Evolutionary conservation across 2,888 invertebrate species (phyloP).

Genomic region (Linnaemya vulpina): DNA sequence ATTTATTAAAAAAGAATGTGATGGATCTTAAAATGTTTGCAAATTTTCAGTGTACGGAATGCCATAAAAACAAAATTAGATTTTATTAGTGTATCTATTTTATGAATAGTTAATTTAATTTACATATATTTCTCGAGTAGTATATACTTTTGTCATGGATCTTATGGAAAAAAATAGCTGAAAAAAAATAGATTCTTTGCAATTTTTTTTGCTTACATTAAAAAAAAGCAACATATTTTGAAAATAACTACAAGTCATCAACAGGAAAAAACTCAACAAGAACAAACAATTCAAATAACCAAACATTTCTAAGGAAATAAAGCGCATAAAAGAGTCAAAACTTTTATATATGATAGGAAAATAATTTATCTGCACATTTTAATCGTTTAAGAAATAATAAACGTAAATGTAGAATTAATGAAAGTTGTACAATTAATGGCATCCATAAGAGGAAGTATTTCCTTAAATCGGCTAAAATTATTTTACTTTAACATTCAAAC

Average conservation of each 20-base stretch:
- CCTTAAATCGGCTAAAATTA: no score
- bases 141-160: slow-evolving; percentile 30
- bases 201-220: slow-evolving; percentile 9
- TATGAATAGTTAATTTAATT: slow-evolving; percentile 59
- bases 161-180: slow-evolving; percentile 11
- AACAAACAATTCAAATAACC: slow-evolving; percentile 53
- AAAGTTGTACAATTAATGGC: no score
- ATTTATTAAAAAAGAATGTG: no score
- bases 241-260: slow-evolving; percentile 72
- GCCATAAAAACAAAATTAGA: neutral
- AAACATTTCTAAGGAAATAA: slow-evolving; percentile 16
- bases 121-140: slow-evolving; percentile 43
- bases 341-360: no score
- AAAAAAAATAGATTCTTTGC: slow-evolving; percentile 33
- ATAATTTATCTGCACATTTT: no score
- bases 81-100: slow-evolving; percentile 43
- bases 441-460: no score
- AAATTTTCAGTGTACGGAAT: neutral
- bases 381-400: no score
- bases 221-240: slow-evolving; percentile 69
- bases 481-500: no score
- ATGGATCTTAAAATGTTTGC: neutral
- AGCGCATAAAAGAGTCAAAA: slow-evolving; percentile 17
- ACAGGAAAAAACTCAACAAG: slow-evolving; percentile 53
- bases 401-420: no score